Evolutionary conservation across 1,140 invertebrate genomes (phyloP), one percentile per base, ranked within the genome.

Genomic region (Leptinotarsa defecta): DNA sequence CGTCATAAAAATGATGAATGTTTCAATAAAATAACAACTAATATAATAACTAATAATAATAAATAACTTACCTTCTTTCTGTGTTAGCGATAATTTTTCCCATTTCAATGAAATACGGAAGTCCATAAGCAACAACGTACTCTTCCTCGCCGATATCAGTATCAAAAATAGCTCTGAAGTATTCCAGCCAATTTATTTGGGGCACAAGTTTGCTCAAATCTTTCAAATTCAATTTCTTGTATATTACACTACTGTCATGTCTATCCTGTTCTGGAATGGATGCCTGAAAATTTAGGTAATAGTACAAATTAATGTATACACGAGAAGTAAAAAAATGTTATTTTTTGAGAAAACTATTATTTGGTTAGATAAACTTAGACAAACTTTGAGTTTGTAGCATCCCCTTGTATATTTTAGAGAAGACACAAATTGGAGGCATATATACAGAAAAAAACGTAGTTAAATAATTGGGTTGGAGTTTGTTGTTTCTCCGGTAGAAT

Each of bases 191-290:
- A 71, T 94, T 89, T 62, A 96, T 87, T 86, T 94, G 89, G 1
- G 93, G 93, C 15, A 95, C 91, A 76, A 90, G 85, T 8, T 76
- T 72, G 82, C 93, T 90, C 62, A 95, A 83, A 80, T 93, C 87
- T 15, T 83, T 81, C 34, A 95, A 81, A 1, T 89, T 89, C 71
- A 94, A 84, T 84, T 94, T 94, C 5, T 88, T 87, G 82, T 95
- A 95, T 49, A 94, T 94, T 19, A 89, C 87, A 65, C 92, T 93
- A 0, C 93, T 94, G 79, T 96, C 94, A 78, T 95, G 94, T 2
- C 94, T 87, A 79, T 96, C 94, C 3, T 92, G 92, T 87, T 95
- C 94, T 2, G 93, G 90, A 62, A 92, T 84, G 0, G 93, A 93
- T 2, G 91, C 91, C 93, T 94, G 76, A 79, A 78, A 65, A 48